These are phyloP conservation scores for Nephrotoma guestfalica DNA, from an alignment of 2,888 invertebrate species.

Conservation along the genomic window DNA sequence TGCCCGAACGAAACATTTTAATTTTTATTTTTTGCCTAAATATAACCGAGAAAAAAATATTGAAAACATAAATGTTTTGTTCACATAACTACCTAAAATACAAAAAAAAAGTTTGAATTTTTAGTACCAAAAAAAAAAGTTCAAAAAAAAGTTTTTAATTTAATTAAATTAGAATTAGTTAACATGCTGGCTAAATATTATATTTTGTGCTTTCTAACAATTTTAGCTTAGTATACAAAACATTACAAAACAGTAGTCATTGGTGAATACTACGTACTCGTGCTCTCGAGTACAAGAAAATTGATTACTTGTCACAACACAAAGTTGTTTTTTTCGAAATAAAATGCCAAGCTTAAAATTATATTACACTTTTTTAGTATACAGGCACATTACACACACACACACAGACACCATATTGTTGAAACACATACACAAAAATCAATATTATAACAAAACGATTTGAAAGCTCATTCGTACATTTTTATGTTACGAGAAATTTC, in stretches of 20 bases:
- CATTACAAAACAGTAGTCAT: neutral
- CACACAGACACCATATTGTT: neutral
- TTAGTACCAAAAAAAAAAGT: neutral
- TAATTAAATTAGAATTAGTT: neutral
- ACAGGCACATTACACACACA: neutral
- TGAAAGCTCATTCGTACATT: neutral
- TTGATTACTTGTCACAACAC: neutral
- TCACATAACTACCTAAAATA: neutral
- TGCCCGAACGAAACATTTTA: neutral
- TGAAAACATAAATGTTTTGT: neutral
- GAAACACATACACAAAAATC: neutral
- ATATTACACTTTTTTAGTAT: neutral
- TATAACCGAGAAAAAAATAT: neutral
- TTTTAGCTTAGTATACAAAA: neutral
- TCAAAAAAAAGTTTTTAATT: neutral
- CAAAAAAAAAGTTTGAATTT: neutral
- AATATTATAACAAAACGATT: neutral
- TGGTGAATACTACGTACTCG: neutral
- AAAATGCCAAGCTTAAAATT: neutral
- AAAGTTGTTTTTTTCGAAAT: neutral
- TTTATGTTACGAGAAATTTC: neutral
- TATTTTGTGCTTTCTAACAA: neutral
- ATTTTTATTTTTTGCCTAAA: neutral
- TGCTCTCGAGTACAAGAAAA: neutral
- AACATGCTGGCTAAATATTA: neutral